Evolutionary conservation across 2,797 vertebrate genomes (phyloP).

Genomic region (Poecilia gillii): DNA sequence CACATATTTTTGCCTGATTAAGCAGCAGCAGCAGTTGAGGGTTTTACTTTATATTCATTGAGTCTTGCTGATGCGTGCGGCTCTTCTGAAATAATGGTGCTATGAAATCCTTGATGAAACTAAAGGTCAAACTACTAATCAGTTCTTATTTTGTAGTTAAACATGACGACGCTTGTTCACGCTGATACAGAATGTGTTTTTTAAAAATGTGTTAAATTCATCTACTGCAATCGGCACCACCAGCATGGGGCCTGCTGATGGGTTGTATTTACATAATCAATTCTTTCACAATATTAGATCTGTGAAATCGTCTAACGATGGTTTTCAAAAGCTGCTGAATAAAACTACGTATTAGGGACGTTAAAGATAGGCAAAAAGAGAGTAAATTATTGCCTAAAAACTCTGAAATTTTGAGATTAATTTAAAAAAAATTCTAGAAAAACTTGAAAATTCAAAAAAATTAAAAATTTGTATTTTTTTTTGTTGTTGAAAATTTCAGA

Average conservation of each 20-base stretch:
- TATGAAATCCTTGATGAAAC: not conserved
- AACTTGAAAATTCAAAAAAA: no score
- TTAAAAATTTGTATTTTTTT: no score
- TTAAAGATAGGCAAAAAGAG: no score
- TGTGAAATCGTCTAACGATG: not conserved
- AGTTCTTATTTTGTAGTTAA: not conserved
- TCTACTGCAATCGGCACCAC: not conserved
- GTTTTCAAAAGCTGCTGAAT: not conserved
- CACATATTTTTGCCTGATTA: not conserved
- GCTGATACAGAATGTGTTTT: not conserved
- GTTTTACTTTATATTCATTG: not conserved
- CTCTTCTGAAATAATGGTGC: not conserved
- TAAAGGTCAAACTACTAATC: conserved; percentile 6
- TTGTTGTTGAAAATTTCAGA: no score
- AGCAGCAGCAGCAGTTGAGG: not conserved
- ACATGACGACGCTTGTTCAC: not conserved
- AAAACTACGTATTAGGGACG: no score
- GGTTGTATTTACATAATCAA: not conserved
- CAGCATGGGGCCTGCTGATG: not conserved
- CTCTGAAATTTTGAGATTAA: no score
- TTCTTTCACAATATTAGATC: not conserved
- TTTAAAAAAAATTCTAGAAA: no score
- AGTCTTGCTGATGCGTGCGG: not conserved
- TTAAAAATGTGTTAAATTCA: not conserved
- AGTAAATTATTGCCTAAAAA: no score